Evolutionary conservation across 2,797 vertebrate genomes (phyloP).

Genomic region (Chanos chanos): DNA sequence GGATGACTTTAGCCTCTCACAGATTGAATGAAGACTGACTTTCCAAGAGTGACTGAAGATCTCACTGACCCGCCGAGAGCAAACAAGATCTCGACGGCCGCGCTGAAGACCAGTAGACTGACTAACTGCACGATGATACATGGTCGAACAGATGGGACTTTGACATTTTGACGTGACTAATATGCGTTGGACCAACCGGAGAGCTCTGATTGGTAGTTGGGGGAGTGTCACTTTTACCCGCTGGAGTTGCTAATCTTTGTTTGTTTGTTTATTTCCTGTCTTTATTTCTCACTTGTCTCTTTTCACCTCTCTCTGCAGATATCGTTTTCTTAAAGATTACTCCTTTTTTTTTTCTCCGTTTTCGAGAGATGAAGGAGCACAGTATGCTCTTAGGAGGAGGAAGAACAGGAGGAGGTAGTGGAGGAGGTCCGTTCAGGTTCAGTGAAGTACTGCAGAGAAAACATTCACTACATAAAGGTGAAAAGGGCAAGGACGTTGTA

Average conservation of each 20-base stretch:
- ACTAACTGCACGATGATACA: constrained; percentile 1
- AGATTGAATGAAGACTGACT: too few relatives aligned
- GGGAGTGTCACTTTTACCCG: too few relatives aligned
- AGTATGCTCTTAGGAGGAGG: not conserved
- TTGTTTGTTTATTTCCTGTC: not conserved
- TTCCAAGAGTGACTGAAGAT: too few relatives aligned
- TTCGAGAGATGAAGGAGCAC: not conserved
- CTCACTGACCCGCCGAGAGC: too few relatives aligned
- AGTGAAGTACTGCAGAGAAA: not conserved
- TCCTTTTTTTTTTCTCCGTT: not conserved
- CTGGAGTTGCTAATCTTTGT: not conserved
- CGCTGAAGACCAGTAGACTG: constrained; percentile 5
- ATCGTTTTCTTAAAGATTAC: not conserved
- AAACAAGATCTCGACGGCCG: too few relatives aligned
- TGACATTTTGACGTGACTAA: too few relatives aligned
- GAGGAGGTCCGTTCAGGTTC: not conserved
- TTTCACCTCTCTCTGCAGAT: not conserved
- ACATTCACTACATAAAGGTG: not conserved
- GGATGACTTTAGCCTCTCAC: too few relatives aligned
- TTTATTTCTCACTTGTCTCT: not conserved
- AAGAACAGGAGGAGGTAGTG: not conserved
- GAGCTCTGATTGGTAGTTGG: not conserved
- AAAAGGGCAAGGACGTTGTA: constrained; percentile 24
- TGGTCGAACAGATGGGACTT: not conserved
- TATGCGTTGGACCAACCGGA: constrained; percentile 19